A percentile compares a stretch with the other conserved stretches of the same genome.
Conservation (phyloP, 1,140 invertebrate genomes). For the Drosophila ficusphila region DNA sequence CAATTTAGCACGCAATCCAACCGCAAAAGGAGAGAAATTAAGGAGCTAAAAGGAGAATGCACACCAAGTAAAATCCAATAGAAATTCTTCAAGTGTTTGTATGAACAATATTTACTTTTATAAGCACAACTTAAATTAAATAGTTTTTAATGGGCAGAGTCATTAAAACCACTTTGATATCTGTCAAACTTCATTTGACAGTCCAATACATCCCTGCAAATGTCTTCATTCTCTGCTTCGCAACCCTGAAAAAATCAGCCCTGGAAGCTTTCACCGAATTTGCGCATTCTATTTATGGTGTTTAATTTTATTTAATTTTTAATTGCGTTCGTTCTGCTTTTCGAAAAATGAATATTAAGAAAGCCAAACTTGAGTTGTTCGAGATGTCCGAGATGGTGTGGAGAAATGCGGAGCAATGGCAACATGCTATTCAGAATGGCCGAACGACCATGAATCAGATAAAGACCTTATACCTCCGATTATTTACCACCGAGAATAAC, state of each 20-base stretch:
- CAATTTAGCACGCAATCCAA: slow-evolving; percentile 58
- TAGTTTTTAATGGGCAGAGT: no score
- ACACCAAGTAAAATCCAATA: no score
- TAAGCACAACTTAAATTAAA: no score
- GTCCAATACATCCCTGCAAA: no score
- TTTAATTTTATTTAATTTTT: neutral
- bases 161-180: no score
- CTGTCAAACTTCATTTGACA: no score
- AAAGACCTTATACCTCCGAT: neutral
- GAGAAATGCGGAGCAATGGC: slow-evolving; percentile 11
- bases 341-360: neutral
- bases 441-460: neutral
- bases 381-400: neutral
- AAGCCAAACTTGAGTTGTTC: neutral
- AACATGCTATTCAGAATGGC: neutral
- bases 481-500: slow-evolving; percentile 5
- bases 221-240: no score
- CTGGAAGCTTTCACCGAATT: neutral
- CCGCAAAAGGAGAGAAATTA: neutral
- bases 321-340: neutral
- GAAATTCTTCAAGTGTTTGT: no score
- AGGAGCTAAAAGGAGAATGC: neutral
- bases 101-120: no score
- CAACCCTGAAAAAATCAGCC: no score
- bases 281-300: neutral